Evolutionary conservation across 2,888 invertebrate genomes (phyloP), one percentile per base, ranked within the genome.

Genomic region (Dendrolimus houi): DNA sequence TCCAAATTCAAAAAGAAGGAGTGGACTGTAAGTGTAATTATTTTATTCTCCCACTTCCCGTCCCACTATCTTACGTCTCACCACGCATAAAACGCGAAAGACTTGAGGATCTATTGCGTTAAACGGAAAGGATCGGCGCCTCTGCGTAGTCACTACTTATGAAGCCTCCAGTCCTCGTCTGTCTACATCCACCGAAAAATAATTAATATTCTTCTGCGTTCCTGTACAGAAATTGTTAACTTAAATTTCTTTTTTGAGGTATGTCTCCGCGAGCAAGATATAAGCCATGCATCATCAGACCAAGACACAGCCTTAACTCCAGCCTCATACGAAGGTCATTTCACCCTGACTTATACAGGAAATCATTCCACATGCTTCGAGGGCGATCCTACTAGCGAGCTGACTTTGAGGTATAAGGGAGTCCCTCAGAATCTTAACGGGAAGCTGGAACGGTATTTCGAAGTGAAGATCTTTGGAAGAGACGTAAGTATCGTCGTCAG

Each of bases 221-320:
- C 29, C 29, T 29, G 29, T 29, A 3, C 3, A 29, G 3, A 29
- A 29, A 6, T 29, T 29, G 29, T 29, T 29, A 6, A 29, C 29
- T 29, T 6, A 29, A 6, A 29, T 29, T 29, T 29, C 9, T 52
- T 1, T 41, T 58, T 41, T 55, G 65, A 86, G 86, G 63, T 85
- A 0, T 85, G 85, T 54, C 69, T 83, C 3, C 74, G 72, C 17
- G 75, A 77, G 61, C 75, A 74, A 58, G 83, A 78, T 47, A 70
- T 75, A 1, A 79, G 75, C 55, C 79, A 69, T 55, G 75, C 68
- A 12, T 62, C 77, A 1, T 72, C 74, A 9, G 77, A 83, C 47
- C 78, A 81, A 54, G 85, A 85, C 41, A 69, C 85, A 0, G 70
- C 81, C 2, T 64, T 72, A 0, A 64, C 73, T 0, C 85, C 87